These are phyloP conservation scores for Drosophila atripex DNA, from an alignment of 2,888 invertebrate species.

Conservation along the genomic window DNA sequence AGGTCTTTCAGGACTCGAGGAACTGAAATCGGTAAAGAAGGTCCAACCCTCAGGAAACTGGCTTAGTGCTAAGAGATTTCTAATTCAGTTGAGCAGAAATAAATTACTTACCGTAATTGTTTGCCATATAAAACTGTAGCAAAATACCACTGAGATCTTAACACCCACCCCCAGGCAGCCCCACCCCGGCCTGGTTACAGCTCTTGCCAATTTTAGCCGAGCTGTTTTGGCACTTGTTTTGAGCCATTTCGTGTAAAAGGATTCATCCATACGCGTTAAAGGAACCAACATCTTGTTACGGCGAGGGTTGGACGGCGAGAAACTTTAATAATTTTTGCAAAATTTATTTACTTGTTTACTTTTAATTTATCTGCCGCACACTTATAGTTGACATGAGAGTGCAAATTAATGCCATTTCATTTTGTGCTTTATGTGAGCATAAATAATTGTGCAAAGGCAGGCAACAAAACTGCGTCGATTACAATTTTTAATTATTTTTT, in stretches of 20 bases:
- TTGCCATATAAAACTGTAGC: constrained; percentile 74
- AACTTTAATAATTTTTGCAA: constrained; percentile 45
- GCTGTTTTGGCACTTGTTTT: constrained; percentile 37
- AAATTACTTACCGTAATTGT: constrained; percentile 80
- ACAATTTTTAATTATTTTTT: constrained; percentile 76
- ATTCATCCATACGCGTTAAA: constrained; percentile 22
- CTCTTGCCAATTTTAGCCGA: background rate
- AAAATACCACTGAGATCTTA: constrained; percentile 41
- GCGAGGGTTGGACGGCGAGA: background rate
- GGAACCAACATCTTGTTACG: background rate
- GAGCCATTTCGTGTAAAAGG: constrained; percentile 41
- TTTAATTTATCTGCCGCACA: constrained; percentile 73
- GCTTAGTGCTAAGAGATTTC: constrained; percentile 78
- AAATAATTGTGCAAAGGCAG: constrained; percentile 74
- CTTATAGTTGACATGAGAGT: constrained; percentile 71
- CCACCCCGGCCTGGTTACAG: too few relatives aligned
- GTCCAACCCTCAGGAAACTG: constrained; percentile 52
- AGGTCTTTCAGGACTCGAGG: constrained; percentile 1
- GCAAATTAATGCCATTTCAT: constrained; percentile 77
- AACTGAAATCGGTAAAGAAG: background rate
- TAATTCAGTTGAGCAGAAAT: constrained; percentile 80
- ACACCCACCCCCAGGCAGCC: background rate
- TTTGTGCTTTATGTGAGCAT: constrained; percentile 71
- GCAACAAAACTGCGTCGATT: constrained; percentile 68
- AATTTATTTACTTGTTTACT: constrained; percentile 64